These are phyloP conservation scores for Drosophila arawakana DNA, from an alignment of 1,140 invertebrate genomes.

Conservation along the genomic window DNA sequence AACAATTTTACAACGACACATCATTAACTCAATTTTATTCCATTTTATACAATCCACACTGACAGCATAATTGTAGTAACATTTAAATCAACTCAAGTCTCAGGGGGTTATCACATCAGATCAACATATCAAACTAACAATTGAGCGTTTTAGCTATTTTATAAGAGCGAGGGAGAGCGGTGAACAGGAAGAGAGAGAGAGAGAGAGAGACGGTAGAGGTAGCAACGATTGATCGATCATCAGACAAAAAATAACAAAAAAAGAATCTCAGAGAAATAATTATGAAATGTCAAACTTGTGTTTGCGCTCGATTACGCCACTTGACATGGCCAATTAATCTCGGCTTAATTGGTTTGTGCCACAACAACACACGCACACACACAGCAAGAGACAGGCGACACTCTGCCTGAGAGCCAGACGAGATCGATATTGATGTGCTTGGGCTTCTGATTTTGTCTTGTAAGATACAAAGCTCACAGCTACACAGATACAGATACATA, in stretches of 20 bases:
- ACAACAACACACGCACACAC: constrained; percentile 52
- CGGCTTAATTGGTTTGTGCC: constrained; percentile 82
- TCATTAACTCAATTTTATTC: constrained; percentile 4
- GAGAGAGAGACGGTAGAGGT: constrained; percentile 5
- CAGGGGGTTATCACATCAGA: constrained; percentile 59
- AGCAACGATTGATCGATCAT: constrained; percentile 73
- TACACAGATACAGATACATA: constrained; percentile 7
- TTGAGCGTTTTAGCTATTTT: constrained; percentile 53
- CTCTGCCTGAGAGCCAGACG: constrained; percentile 30
- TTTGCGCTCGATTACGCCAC: constrained; percentile 82
- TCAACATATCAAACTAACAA: constrained; percentile 76
- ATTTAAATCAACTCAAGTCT: constrained; percentile 59
- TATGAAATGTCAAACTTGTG: constrained; percentile 83
- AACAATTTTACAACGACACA: constrained; percentile 24
- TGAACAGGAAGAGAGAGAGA: not conserved
- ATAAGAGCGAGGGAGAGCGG: constrained; percentile 20
- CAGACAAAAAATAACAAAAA: constrained; percentile 12
- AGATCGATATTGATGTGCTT: constrained; percentile 71
- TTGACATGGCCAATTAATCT: constrained; percentile 83
- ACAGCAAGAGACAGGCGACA: constrained; percentile 33
- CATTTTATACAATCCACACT: constrained; percentile 14
- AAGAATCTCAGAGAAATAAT: constrained; percentile 68
- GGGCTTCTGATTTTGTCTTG: constrained; percentile 72
- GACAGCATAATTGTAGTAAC: constrained; percentile 67
- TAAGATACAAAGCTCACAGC: constrained; percentile 27